Percentiles rank a stretch among this genome's conserved stretches.
phyloP scores from a whole-genome alignment of 1,140 invertebrate genomes.

The Lasioglossum baleicum region DNA sequence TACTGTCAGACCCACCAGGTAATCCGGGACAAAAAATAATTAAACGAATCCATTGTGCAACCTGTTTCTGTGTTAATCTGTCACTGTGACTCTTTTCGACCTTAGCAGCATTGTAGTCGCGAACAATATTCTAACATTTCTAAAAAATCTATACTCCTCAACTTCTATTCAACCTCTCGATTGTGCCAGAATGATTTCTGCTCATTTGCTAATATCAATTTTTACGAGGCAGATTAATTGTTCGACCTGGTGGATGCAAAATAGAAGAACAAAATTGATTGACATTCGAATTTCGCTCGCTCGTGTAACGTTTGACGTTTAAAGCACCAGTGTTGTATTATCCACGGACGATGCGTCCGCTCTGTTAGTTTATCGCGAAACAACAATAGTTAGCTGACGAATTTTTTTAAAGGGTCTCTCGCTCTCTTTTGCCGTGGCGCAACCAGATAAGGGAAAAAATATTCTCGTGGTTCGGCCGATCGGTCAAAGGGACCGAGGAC shows the following conservation, averaged over 20 bases:
- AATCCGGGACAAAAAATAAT: conserved; percentile 22
- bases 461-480: background rate
- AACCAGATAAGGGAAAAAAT: conserved; percentile 23
- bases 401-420: background rate
- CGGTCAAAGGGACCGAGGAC: conserved; percentile 15
- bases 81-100: background rate
- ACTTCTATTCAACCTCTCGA: too few relatives aligned
- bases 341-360: background rate
- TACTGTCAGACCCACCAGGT: background rate
- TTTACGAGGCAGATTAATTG: too few relatives aligned
- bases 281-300: background rate
- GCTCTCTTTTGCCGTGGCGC: background rate
- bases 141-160: too few relatives aligned
- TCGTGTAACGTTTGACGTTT: conserved; percentile 9
- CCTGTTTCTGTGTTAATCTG: background rate
- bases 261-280: too few relatives aligned
- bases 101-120: background rate
- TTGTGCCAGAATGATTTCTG: too few relatives aligned
- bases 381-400: background rate
- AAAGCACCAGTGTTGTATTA: background rate
- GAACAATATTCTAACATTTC: too few relatives aligned
- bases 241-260: too few relatives aligned
- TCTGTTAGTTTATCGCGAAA: conserved; percentile 14
- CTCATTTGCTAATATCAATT: too few relatives aligned
- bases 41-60: background rate